Evolutionary conservation across 2,888 invertebrate genomes (phyloP), one percentile per base, ranked within the genome.

Genomic region (Proisotoma minuta): DNA sequence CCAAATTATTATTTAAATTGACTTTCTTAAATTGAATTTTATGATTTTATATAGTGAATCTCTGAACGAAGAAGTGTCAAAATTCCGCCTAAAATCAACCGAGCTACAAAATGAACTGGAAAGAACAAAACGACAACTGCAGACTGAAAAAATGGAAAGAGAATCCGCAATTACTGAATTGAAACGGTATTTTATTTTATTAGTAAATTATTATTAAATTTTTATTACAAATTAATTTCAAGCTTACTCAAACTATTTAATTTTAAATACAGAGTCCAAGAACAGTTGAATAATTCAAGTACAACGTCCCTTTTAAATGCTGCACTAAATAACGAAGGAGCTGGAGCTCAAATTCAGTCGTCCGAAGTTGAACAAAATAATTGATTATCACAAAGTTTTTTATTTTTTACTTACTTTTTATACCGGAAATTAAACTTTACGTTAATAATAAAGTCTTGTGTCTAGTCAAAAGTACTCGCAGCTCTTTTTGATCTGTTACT

Each of bases 31-130:
- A n/a, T n/a, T n/a, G 15, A n/a, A n/a, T n/a, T 43, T 43, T 43
- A 18, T 43, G 20, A 12, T 43, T 43, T 12, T 18, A 12, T 43
- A 4, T 47, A 73, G 73, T 28, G 71, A 73, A 60, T 56, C 59
- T 12, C 54, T 73, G 26, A 66, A 62, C 24, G 56, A 54, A 2
- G 73, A 73, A 60, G 60, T 69, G 10, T 58, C 63, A 1, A 58
- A 61, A 28, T 72, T 69, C 49, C 58, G 73, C 20, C 18, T 73
- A 43, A 66, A 67, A 28, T 64, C 69, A 3, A 69, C 63, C 18
- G 70, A 73, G 56, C 43, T 69, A 2, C 68, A 70, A 53, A 65
- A 43, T 39, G 73, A 73, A 28, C 29, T 70, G 28, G 73, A 73
- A 26, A 66, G 69, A 43, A 48, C 62, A 1, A 64, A 60, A 22